Conservation (phyloP, 2,113 vertebrate genomes). For the Aspiorhynchus laticeps region DNA sequence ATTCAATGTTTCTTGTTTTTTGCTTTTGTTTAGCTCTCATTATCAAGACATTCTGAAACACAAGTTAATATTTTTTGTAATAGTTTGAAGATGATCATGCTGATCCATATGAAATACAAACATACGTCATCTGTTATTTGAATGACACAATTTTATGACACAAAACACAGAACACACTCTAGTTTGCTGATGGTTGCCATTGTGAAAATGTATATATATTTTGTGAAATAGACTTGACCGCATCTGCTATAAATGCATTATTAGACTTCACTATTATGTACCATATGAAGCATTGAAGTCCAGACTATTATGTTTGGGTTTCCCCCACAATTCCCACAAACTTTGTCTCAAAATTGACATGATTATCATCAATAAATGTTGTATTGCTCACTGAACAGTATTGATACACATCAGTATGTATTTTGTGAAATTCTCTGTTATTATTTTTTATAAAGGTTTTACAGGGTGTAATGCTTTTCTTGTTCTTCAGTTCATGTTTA, state of each 20-base stretch:
- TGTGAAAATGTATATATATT: slow-evolving; percentile 52
- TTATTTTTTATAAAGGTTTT: slow-evolving; percentile 32
- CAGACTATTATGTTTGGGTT: slow-evolving; percentile 39
- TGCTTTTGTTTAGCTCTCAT: background rate
- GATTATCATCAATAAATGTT: slow-evolving; percentile 62
- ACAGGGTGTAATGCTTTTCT: background rate
- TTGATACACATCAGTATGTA: slow-evolving; percentile 12
- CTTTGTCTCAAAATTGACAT: slow-evolving; percentile 49
- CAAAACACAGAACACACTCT: background rate
- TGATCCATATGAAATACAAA: slow-evolving; percentile 11
- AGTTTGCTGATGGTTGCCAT: slow-evolving; percentile 48
- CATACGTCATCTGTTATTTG: slow-evolving; percentile 33
- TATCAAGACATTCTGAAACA: background rate
- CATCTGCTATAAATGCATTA: slow-evolving; percentile 37
- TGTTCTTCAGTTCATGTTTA: background rate
- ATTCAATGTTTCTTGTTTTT: background rate
- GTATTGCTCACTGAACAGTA: slow-evolving; percentile 51
- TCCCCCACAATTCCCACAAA: slow-evolving; percentile 32
- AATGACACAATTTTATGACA: background rate
- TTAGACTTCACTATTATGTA: slow-evolving; percentile 33
- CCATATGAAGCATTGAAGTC: slow-evolving; percentile 32
- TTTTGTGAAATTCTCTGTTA: slow-evolving; percentile 30
- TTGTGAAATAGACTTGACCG: slow-evolving; percentile 46
- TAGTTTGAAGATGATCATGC: slow-evolving; percentile 24
- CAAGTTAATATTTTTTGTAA: background rate